Conservation (phyloP, 2,113 vertebrate genomes). For the Cheirogaleus medius region DNA sequence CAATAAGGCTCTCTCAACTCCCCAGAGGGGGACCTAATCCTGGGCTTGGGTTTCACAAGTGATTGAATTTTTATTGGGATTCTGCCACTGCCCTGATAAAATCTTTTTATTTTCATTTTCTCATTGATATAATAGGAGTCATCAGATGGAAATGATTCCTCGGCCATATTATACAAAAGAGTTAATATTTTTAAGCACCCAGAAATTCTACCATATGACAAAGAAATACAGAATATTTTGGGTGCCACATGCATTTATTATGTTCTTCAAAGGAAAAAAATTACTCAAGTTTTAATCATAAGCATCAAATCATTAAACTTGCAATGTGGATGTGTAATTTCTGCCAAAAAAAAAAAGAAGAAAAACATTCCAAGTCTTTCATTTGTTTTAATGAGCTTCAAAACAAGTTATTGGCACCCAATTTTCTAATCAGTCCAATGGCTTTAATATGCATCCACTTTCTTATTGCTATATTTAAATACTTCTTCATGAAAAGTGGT, state of each 20-base stretch:
- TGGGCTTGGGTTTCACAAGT: background rate
- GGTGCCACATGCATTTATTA: constrained; percentile 44
- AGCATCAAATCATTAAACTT: constrained; percentile 70
- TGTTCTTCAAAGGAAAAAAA: constrained; percentile 60
- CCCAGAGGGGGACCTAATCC: background rate
- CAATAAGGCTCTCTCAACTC: background rate
- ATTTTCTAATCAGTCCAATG: constrained; percentile 68
- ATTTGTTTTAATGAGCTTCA: constrained; percentile 81
- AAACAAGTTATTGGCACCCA: constrained; percentile 64
- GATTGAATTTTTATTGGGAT: constrained; percentile 27
- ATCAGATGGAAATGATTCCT: background rate
- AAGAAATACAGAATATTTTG: constrained; percentile 13
- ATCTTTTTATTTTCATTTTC: constrained; percentile 23
- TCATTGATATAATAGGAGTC: constrained; percentile 15
- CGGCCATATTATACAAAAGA: constrained; percentile 43
- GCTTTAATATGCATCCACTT: constrained; percentile 23
- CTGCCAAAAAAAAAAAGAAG: constrained; percentile 71
- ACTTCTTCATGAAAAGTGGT: background rate
- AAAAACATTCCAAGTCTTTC: constrained; percentile 62
- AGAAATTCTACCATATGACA: constrained; percentile 49
- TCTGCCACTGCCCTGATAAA: background rate
- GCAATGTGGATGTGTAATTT: constrained; percentile 62
- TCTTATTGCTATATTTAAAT: constrained; percentile 56
- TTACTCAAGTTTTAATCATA: constrained; percentile 64
- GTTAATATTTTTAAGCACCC: constrained; percentile 57